Evolutionary conservation across 2,888 invertebrate species (phyloP), one percentile per base, ranked within the genome.

Genomic region (Eudemis profundana): DNA sequence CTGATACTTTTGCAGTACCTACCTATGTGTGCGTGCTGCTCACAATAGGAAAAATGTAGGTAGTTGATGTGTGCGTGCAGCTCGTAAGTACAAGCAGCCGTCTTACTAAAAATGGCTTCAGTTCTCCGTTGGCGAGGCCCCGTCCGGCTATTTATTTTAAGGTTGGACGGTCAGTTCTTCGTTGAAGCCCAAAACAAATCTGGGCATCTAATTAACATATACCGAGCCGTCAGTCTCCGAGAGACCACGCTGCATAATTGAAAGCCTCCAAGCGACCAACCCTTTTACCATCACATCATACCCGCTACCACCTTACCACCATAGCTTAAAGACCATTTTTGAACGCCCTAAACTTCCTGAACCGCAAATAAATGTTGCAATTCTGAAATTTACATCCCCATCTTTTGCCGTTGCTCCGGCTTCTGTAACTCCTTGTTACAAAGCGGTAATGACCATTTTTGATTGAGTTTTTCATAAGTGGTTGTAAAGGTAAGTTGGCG

Each of bases 151-250:
- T n/a, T n/a, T n/a, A n/a, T n/a, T n/a, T n/a, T 23, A 23, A 7
- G 8, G 10, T 2, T 47, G 47, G 10, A 51, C 64, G 14, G 19
- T 64, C 64, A 51, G 57, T 51, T 64, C 12, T 59, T 4, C 19
- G 19, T 53, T 15, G 29, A 15, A 12, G 8, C 27, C 46, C 21
- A 60, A 60, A 60, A 60, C 59, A 65, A 65, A 65, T 65, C 65
- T 60, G 49, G 29, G 27, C 46, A 46, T 46, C 67, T 67, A 67
- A 67, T 67, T 67, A 67, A 67, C 67, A 67, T 67, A 67, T 63
- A 46, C 29, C 29, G 2, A 47, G 29, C 63, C 47, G 67, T 67
- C 67, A 63, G 27, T 68, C 66, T 49, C 36, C 21, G 33, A 33
- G 33, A 17, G 27, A 50, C 64, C 49, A 46, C 40, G 66, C 66